Conservation (phyloP, 2,888 invertebrate genomes). For the Caenorhabditis drosophilae region DNA sequence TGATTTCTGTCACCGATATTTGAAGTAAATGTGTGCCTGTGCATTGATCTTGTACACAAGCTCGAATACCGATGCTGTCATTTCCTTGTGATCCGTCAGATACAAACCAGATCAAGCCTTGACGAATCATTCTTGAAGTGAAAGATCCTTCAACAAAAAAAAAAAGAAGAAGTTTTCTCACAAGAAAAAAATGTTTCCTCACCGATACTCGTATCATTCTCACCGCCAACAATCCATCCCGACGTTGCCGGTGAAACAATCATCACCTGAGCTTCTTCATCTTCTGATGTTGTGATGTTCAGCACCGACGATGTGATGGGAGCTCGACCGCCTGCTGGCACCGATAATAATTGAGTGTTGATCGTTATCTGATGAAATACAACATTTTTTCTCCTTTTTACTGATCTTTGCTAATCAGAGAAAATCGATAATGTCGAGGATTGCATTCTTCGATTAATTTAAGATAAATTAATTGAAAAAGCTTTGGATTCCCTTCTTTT, state of each 20-base stretch:
- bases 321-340: slow-evolving; percentile 34
- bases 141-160: slow-evolving; percentile 16
- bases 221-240: slow-evolving; percentile 43
- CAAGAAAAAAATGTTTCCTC: not conserved
- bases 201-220: not conserved
- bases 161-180: not conserved
- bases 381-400: too few species aligned
- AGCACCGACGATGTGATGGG: slow-evolving; percentile 27
- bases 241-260: slow-evolving; percentile 35
- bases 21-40: slow-evolving; percentile 20
- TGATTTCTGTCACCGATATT: slow-evolving; percentile 19
- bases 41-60: slow-evolving; percentile 36
- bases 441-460: not conserved
- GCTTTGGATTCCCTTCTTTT: not conserved
- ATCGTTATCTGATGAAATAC: slow-evolving; percentile 34
- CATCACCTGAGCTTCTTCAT: slow-evolving; percentile 29
- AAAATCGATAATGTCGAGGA: not conserved
- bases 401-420: too few species aligned
- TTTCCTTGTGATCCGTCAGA: slow-evolving; percentile 31
- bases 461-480: not conserved
- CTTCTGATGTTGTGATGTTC: slow-evolving; percentile 44
- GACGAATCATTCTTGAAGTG: slow-evolving; percentile 19
- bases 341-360: slow-evolving; percentile 26
- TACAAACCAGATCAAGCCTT: slow-evolving; percentile 32
- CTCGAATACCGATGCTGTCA: slow-evolving; percentile 31